Base-by-base conservation (phyloP, 2,888 invertebrate species). In the Sarcophaga rosellei region DNA sequence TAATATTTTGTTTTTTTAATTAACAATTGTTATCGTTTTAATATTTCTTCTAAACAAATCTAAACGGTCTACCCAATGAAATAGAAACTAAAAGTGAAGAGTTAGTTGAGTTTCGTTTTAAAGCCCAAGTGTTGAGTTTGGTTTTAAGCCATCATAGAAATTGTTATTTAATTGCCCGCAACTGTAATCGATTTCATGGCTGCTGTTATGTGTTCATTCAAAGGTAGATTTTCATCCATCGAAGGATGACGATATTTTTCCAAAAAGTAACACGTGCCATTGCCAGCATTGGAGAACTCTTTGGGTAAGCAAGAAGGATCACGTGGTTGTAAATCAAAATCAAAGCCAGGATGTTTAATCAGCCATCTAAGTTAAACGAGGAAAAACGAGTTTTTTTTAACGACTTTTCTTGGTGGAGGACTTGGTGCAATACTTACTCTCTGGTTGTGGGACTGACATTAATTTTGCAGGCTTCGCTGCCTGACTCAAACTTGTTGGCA, bases 401-500 rank as follows among this genome's bases (percentile, higher is more conserved):
- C 45, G 65, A 59, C 15, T 59, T 35, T 35, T 35, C 35, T 2
- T 0, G 0, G 0, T 35, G 35, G 35, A 8, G 2, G 10, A n/a
- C n/a, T n/a, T 35, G 8, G 4, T 10, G 12, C 20, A 17, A 21
- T 70, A 85, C 97, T 96, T 94, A 98, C 98, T 96, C 95, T 92
- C 97, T 96, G 66, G 98, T 98, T 12, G 98, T 98, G 3, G 98
- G 98, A 91, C 98, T 98, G 92, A 98, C 95, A 94, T 99, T 98
- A 91, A 98, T 97, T 93, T 95, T 96, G 89, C 97, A 94, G 0
- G 98, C 97, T 91, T 97, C 98, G 86, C 98, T 98, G 62, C 97
- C 96, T 0, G 98, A 98, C 93, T 99, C 99, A 91, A 99, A 98
- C 94, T 98, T 98, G 93, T 99, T 99, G 72, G 98, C 98, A 81